phyloP scores from a whole-genome alignment of 37 sponge, comb jelly and placozoan species.

The Ephydatia muelleri region DNA sequence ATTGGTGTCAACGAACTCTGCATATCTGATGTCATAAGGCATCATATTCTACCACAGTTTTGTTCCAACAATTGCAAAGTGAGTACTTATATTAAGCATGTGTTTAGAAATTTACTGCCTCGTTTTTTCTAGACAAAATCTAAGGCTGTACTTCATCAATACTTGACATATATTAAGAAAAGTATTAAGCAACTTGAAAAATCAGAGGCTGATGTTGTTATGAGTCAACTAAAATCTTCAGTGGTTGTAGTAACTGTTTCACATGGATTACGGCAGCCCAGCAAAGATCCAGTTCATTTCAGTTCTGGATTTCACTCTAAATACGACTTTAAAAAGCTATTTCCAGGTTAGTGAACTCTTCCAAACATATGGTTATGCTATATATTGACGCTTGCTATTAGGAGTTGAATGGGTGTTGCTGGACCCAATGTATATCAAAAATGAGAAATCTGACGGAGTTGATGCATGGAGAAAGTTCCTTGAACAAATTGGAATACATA shows the following conservation, averaged over 20 bases:
- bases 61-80: conserved; percentile 25
- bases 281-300: conserved; percentile 42
- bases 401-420: conserved; percentile 37
- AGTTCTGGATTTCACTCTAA: conserved; percentile 10
- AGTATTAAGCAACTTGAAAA: conserved; percentile 13
- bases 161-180: conserved; percentile 52
- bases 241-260: conserved; percentile 31
- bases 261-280: conserved; percentile 10
- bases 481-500: conserved; percentile 37
- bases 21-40: conserved; percentile 39
- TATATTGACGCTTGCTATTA: not conserved
- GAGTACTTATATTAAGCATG: not conserved
- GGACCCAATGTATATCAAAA: conserved; percentile 18
- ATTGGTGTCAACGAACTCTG: conserved; percentile 59
- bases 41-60: conserved; percentile 64
- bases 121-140: conserved; percentile 18
- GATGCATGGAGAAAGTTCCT: conserved; percentile 33
- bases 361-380: not conserved
- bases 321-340: conserved; percentile 18
- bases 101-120: not conserved
- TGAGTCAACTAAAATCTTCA: conserved; percentile 25
- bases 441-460: not conserved
- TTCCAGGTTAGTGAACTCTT: conserved; percentile 41
- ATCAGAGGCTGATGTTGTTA: conserved; percentile 18
- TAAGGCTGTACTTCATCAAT: conserved; percentile 5